A percentile compares a stretch with the other conserved stretches of the same genome.
Conservation (phyloP, 2,797 vertebrate species). For the Alectoris magna region DNA sequence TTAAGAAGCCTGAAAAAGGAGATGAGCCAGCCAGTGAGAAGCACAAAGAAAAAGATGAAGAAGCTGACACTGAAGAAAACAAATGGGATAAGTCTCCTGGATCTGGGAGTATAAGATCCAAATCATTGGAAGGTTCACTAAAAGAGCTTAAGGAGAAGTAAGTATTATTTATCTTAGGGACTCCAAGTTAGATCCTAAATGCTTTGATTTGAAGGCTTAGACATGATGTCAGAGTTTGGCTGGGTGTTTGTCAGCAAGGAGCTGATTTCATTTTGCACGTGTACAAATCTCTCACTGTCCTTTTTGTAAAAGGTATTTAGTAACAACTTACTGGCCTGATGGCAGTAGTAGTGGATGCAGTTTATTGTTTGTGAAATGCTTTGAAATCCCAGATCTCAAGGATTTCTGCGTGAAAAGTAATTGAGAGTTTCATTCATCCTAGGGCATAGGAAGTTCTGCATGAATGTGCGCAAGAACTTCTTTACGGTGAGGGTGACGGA, state of each 20-base stretch:
- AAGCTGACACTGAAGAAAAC: conserved; percentile 83
- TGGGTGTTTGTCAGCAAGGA: neutral
- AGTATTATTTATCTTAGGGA: conserved; percentile 47
- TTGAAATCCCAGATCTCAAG: conserved; percentile 1
- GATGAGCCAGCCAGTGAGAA: conserved; percentile 89
- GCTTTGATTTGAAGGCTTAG: neutral
- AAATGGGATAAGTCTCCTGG: conserved; percentile 86
- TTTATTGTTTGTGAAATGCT: conserved; percentile 1
- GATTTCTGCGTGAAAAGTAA: neutral
- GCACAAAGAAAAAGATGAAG: conserved; percentile 89
- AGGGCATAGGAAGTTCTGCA: too few species aligned
- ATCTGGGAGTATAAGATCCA: conserved; percentile 82
- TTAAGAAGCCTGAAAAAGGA: conserved; percentile 95
- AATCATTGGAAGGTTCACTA: conserved; percentile 53
- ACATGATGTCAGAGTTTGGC: neutral
- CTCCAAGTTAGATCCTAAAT: neutral
- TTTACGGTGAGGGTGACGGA: too few species aligned
- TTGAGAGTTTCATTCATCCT: neutral
- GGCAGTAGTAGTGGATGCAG: neutral
- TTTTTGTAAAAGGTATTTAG: neutral
- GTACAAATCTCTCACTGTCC: neutral
- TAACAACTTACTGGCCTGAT: neutral
- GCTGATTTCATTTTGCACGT: neutral
- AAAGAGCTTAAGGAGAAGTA: conserved; percentile 91
- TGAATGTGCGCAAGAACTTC: too few species aligned